Percentiles rank a stretch among this genome's conserved stretches.
These are phyloP conservation scores for Onychostoma macrolepis DNA, from an alignment of 2,113 vertebrate genomes.

Conservation along the genomic window DNA sequence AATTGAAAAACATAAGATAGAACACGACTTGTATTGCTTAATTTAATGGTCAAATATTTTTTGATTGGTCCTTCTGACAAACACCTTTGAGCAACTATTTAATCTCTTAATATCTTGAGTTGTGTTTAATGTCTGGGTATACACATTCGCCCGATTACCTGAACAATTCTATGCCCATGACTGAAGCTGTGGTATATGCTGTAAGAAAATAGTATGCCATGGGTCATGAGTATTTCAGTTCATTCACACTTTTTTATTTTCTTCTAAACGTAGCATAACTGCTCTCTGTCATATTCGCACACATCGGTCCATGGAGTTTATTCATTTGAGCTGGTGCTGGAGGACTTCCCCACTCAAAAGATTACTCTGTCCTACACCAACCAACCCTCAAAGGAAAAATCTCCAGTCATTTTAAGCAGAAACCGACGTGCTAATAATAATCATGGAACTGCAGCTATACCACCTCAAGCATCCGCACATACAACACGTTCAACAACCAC, in stretches of 20 bases:
- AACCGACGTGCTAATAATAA: background rate
- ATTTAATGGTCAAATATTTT: no score
- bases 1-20: no score
- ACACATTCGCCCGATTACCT: background rate
- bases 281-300: conserved; percentile 49
- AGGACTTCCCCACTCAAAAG: conserved; percentile 57
- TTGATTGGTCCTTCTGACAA: no score
- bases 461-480: no score
- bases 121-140: background rate
- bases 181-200: no score
- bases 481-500: no score
- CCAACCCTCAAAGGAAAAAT: conserved; percentile 27
- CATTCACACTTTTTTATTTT: background rate
- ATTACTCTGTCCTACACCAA: conserved; percentile 61
- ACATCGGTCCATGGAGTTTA: fast-evolving
- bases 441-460: no score
- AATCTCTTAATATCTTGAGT: no score
- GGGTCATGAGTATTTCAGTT: background rate
- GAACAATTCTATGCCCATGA: background rate
- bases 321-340: conserved; percentile 61
- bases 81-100: background rate
- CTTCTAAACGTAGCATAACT: conserved; percentile 52
- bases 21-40: no score
- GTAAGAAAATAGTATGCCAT: no score
- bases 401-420: conserved; percentile 29